These are phyloP conservation scores for Lycaena phlaeas DNA, from an alignment of 2,888 invertebrate genomes.

Conservation along the genomic window DNA sequence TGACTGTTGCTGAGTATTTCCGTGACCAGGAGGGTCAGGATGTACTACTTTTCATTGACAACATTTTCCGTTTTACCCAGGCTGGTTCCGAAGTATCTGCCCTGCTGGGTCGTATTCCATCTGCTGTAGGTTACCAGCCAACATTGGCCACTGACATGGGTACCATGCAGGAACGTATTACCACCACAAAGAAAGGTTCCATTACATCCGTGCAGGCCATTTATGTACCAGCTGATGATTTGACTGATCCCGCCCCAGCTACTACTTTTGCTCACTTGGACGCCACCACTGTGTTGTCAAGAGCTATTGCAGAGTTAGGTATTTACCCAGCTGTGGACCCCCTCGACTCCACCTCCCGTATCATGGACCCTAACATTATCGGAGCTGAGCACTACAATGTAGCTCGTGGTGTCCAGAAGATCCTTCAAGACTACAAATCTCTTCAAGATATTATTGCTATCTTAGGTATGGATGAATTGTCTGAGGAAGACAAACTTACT, in stretches of 20 bases:
- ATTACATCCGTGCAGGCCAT: constrained; percentile 97
- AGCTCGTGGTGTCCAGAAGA: constrained; percentile 93
- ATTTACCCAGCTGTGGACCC: constrained; percentile 97
- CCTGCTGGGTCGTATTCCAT: constrained; percentile 94
- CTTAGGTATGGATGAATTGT: constrained; percentile 88
- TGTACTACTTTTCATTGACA: constrained; percentile 95
- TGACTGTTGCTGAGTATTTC: constrained; percentile 96
- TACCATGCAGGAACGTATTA: constrained; percentile 97
- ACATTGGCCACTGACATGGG: constrained; percentile 98
- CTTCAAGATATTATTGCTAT: constrained; percentile 93
- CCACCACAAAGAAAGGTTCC: constrained; percentile 94
- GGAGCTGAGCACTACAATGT: constrained; percentile 91
- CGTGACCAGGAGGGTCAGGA: constrained; percentile 96
- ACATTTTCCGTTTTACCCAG: constrained; percentile 96
- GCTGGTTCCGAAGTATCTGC: constrained; percentile 94
- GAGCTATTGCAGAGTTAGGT: constrained; percentile 93
- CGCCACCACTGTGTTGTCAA: constrained; percentile 94
- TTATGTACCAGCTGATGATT: constrained; percentile 96
- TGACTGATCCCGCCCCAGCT: constrained; percentile 96
- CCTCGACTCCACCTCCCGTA: constrained; percentile 93
- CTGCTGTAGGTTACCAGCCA: constrained; percentile 97
- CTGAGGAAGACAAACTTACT: constrained; percentile 94
- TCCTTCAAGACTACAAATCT: constrained; percentile 86
- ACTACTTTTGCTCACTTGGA: constrained; percentile 97
- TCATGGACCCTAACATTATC: constrained; percentile 94